These are phyloP conservation scores for Hydropsyche betteni DNA, from an alignment of 2,888 invertebrate genomes.

Conservation along the genomic window DNA sequence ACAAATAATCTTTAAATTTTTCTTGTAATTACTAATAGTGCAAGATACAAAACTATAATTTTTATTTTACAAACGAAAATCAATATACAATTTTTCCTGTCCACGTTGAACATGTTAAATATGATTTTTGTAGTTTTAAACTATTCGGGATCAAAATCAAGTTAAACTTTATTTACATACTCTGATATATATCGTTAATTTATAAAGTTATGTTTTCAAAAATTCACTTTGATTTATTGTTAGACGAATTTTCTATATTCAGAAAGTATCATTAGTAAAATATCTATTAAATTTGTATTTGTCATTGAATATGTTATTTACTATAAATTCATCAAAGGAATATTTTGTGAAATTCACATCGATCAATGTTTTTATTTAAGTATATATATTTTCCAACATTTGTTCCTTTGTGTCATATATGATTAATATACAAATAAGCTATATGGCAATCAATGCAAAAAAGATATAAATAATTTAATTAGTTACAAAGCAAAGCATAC, in stretches of 20 bases:
- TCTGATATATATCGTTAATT: background rate
- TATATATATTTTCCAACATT: background rate
- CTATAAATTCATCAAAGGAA: slow-evolving; percentile 13
- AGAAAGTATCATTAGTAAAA: slow-evolving; percentile 10
- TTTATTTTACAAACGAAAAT: slow-evolving; percentile 18
- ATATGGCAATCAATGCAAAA: slow-evolving; percentile 30
- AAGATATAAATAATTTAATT: slow-evolving; percentile 34
- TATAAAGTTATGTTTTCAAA: background rate
- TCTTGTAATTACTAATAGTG: slow-evolving; percentile 17
- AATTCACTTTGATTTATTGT: slow-evolving; percentile 3
- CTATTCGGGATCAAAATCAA: background rate
- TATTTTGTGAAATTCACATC: slow-evolving; percentile 11
- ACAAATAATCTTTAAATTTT: slow-evolving; percentile 1
- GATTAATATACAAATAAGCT: slow-evolving; percentile 32
- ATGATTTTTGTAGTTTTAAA: background rate
- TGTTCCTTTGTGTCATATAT: slow-evolving; percentile 10
- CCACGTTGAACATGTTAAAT: background rate
- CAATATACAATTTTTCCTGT: slow-evolving; percentile 6
- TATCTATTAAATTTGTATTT: slow-evolving; percentile 20
- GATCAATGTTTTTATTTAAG: slow-evolving; percentile 5
- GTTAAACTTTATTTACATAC: slow-evolving; percentile 5
- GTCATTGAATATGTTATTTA: slow-evolving; percentile 11
- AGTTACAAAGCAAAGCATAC: slow-evolving; percentile 38
- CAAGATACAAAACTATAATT: slow-evolving; percentile 29
- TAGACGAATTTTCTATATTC: slow-evolving; percentile 12